A percentile compares a stretch with the other conserved stretches of the same genome.
Conservation (phyloP, 2,113 vertebrate genomes). For the Saccopteryx leptura region DNA sequence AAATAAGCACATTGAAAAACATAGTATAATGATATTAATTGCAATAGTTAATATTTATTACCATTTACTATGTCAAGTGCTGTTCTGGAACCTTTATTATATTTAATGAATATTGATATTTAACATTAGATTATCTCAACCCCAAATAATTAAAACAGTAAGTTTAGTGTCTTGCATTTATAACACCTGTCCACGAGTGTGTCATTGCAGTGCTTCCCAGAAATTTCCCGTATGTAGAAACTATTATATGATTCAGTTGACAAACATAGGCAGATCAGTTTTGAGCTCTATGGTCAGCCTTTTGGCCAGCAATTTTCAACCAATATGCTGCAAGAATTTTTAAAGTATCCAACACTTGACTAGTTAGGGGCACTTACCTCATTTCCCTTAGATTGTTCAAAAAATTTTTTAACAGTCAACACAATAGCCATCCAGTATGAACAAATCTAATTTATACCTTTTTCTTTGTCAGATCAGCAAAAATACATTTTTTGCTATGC, state of each 20-base stretch:
- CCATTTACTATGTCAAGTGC: not conserved
- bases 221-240: constrained; percentile 37
- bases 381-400: not conserved
- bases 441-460: not conserved
- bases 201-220: constrained; percentile 14
- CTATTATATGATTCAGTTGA: not conserved
- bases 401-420: not conserved
- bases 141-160: constrained; percentile 11
- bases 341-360: not conserved
- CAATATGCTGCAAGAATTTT: not conserved
- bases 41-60: constrained; percentile 27
- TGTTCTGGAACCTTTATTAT: constrained; percentile 17
- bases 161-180: not conserved
- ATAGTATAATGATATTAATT: not conserved
- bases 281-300: not conserved
- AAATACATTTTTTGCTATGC: not conserved
- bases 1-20: constrained; percentile 16
- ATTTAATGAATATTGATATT: constrained; percentile 39
- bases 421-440: not conserved
- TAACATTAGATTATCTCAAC: constrained; percentile 7
- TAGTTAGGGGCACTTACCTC: not conserved
- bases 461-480: not conserved
- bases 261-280: not conserved
- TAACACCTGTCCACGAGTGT: not conserved
- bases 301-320: not conserved